Evolutionary conservation across 2,113 vertebrate species (phyloP).

Genomic region (Chascanopsetta lugubris): DNA sequence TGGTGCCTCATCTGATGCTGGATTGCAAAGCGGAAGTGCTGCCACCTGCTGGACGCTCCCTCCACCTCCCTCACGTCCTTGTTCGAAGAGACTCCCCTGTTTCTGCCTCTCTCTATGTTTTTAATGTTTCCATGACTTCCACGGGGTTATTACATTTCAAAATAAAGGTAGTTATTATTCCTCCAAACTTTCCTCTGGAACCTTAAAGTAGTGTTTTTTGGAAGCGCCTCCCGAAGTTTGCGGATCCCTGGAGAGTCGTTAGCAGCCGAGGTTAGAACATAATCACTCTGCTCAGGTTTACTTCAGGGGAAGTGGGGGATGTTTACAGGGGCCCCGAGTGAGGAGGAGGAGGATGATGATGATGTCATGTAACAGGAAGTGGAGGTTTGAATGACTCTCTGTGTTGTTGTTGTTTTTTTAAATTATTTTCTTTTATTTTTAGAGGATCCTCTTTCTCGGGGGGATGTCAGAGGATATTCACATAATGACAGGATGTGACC

Average conservation of each 20-base stretch:
- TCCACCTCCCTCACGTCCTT: neutral
- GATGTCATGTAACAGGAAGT: conserved; percentile 57
- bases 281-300: conserved; percentile 19
- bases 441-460: conserved; percentile 31
- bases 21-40: no score
- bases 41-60: no score
- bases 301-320: conserved; percentile 25
- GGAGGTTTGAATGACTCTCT: conserved; percentile 32
- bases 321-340: conserved; percentile 52
- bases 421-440: conserved; percentile 15
- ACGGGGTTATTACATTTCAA: conserved; percentile 23
- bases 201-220: no score
- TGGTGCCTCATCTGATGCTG: no score
- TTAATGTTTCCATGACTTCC: conserved; percentile 23
- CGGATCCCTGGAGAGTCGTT: conserved; percentile 35
- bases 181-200: conserved; percentile 17
- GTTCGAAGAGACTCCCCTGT: neutral
- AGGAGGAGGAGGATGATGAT: no score
- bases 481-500: conserved; percentile 55
- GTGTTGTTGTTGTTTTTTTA: no score
- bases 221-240: conserved; percentile 11
- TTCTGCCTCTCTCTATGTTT: neutral
- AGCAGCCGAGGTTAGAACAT: conserved; percentile 8
- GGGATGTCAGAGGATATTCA: conserved; percentile 36
- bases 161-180: conserved; percentile 20